Evolutionary conservation across 2,888 invertebrate species (phyloP).

Genomic region (Tetropium fuscum): DNA sequence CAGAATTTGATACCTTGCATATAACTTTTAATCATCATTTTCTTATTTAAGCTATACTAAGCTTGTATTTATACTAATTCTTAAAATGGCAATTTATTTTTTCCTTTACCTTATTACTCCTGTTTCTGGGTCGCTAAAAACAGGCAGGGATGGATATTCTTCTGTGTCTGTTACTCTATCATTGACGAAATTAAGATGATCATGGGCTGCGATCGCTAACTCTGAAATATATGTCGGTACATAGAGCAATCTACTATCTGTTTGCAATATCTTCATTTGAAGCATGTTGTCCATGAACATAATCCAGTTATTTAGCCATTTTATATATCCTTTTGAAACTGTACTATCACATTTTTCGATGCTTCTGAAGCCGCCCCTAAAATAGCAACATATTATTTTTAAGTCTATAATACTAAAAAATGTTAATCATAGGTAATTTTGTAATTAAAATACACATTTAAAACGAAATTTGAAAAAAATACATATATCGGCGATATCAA

Average conservation of each 20-base stretch:
- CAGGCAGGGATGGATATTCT: not conserved
- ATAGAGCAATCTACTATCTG: conserved; percentile 75
- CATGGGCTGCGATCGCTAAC: not conserved
- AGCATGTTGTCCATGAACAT: conserved; percentile 90
- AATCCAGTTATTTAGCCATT: conserved; percentile 76
- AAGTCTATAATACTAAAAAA: too few species aligned
- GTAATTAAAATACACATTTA: too few species aligned
- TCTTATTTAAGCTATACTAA: not conserved
- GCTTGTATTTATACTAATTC: not conserved
- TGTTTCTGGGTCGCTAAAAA: not conserved
- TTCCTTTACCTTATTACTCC: not conserved
- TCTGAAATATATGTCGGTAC: conserved; percentile 72
- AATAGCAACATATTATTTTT: too few species aligned
- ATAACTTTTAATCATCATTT: too few species aligned
- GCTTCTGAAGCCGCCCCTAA: conserved; percentile 48
- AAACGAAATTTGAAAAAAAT: too few species aligned
- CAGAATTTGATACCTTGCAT: too few species aligned
- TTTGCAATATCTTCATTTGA: conserved; percentile 77
- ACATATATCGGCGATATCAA: too few species aligned
- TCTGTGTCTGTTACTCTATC: not conserved
- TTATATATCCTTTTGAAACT: conserved; percentile 39
- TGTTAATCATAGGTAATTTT: too few species aligned
- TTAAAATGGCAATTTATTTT: too few species aligned
- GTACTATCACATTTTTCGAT: conserved; percentile 46
- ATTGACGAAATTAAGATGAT: not conserved